A percentile compares a stretch with the other conserved stretches of the same genome.
These are phyloP conservation scores for Latheticus oryzae DNA, from an alignment of 2,888 invertebrate genomes.

Conservation along the genomic window DNA sequence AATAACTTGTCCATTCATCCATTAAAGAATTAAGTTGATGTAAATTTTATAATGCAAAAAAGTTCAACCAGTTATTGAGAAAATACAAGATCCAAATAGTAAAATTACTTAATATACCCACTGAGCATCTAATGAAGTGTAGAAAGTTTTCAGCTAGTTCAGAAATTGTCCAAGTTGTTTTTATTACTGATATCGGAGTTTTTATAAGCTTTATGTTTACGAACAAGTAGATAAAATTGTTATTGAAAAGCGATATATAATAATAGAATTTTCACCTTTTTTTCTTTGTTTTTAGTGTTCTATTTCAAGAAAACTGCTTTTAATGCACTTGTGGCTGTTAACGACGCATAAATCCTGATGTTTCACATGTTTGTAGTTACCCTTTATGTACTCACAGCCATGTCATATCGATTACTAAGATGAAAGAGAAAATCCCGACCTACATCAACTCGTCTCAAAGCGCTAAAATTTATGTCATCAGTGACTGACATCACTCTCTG, in stretches of 20 bases:
- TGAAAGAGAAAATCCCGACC: constrained; percentile 43
- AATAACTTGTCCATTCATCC: constrained; percentile 2
- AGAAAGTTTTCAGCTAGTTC: constrained; percentile 6
- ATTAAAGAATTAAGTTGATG: constrained; percentile 9
- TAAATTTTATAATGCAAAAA: background rate
- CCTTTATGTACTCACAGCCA: constrained; percentile 4
- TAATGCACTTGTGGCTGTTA: background rate
- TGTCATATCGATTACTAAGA: constrained; percentile 39
- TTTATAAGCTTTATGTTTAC: background rate
- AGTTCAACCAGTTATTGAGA: background rate
- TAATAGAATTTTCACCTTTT: constrained; percentile 4
- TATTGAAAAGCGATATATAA: constrained; percentile 5
- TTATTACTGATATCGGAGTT: constrained; percentile 4
- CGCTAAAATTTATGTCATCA: constrained; percentile 47
- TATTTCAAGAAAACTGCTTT: background rate
- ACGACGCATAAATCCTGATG: constrained; percentile 22
- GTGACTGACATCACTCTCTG: constrained; percentile 44
- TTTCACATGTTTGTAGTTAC: constrained; percentile 18
- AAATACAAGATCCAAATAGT: background rate
- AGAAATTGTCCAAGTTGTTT: background rate
- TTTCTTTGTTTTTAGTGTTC: background rate
- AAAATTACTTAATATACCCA: background rate
- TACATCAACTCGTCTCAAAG: constrained; percentile 35
- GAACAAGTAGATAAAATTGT: constrained; percentile 6
- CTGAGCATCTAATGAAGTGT: background rate